Evolutionary conservation across 2,113 vertebrate species (phyloP).

Genomic region (Myotis yumanensis): DNA sequence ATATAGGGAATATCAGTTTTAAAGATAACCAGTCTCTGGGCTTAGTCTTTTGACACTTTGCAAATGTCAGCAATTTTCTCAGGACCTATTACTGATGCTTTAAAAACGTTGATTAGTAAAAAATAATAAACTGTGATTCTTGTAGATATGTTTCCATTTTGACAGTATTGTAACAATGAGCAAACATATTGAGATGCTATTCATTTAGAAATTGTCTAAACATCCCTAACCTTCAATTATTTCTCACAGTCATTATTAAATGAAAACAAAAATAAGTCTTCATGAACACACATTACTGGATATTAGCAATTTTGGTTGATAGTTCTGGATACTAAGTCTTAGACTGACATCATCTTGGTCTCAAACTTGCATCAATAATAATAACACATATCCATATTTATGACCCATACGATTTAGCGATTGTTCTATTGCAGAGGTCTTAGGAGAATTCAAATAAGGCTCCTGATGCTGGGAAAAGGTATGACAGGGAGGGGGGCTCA

Average conservation of each 20-base stretch:
- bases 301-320: neutral
- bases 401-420: neutral
- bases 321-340: neutral
- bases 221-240: neutral
- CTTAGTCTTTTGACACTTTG: slow-evolving; percentile 29
- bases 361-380: neutral
- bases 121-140: slow-evolving; percentile 13
- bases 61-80: slow-evolving; percentile 30
- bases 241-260: neutral
- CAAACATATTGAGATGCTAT: slow-evolving; percentile 25
- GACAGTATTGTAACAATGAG: neutral
- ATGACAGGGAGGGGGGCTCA: neutral
- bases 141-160: slow-evolving; percentile 33
- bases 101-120: slow-evolving; percentile 1
- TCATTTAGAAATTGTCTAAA: slow-evolving; percentile 23
- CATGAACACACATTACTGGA: neutral
- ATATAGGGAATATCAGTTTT: neutral
- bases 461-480: neutral
- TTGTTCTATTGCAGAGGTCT: neutral
- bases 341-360: neutral
- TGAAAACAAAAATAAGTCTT: slow-evolving; percentile 14
- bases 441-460: neutral
- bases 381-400: neutral
- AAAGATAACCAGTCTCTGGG: neutral
- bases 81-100: neutral